phyloP scores from a whole-genome alignment of 2,113 vertebrate genomes.

The Oxygymnocypris stewartii region DNA sequence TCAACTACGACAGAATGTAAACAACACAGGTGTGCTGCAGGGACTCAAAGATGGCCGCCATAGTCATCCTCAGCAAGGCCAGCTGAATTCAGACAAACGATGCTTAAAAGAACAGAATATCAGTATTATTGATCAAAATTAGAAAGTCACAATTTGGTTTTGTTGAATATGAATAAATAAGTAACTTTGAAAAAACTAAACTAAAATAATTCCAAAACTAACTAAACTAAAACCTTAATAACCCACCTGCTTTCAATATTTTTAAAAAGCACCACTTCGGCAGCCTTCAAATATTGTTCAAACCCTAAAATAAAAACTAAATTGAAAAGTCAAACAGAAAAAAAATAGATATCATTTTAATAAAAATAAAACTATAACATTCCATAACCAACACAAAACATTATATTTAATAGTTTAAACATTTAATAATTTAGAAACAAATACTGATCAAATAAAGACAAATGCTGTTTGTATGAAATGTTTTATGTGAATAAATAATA shows the following conservation, averaged over 20 bases:
- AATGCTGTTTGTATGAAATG: too few relatives aligned
- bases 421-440: not conserved
- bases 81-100: conserved; percentile 37
- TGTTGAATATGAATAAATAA: not conserved
- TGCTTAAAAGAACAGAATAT: conserved; percentile 32
- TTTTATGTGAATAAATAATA: not conserved
- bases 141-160: not conserved
- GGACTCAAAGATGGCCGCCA: not conserved
- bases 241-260: not conserved
- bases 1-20: conserved; percentile 43
- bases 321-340: not conserved
- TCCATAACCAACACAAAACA: conserved; percentile 2
- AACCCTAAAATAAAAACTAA: not conserved
- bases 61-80: conserved; percentile 26
- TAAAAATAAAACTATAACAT: not conserved
- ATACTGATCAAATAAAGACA: not conserved
- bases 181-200: not conserved
- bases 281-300: not conserved
- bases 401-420: not conserved
- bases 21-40: conserved; percentile 51
- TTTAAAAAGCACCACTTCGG: not conserved
- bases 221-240: not conserved
- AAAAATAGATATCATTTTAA: not conserved
- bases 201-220: not conserved
- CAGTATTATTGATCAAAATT: not conserved